Evolutionary conservation across 2,797 vertebrate genomes (phyloP).

Genomic region (Alauda arvensis): DNA sequence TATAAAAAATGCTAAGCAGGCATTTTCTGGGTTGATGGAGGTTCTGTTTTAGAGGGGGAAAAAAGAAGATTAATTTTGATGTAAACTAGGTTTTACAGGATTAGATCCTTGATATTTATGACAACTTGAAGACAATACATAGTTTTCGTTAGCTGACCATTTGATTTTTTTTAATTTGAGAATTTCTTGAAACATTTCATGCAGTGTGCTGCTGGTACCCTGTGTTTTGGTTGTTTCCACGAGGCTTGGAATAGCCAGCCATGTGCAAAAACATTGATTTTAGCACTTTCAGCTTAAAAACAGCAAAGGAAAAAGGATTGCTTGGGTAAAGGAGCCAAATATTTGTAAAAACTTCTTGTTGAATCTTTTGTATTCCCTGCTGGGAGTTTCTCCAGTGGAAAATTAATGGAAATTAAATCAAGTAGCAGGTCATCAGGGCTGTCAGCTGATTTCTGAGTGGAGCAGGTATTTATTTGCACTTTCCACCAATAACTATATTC

Average conservation of each 20-base stretch:
- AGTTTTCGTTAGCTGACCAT: not conserved
- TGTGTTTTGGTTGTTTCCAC: not conserved
- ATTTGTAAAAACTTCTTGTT: not conserved
- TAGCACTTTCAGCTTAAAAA: not conserved
- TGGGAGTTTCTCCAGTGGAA: constrained; percentile 12
- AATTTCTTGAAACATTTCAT: not conserved
- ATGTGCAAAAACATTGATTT: not conserved
- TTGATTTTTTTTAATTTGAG: not conserved
- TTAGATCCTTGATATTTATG: not conserved
- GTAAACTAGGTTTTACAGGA: not conserved
- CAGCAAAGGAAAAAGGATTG: not conserved
- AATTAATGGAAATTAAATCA: constrained; percentile 29
- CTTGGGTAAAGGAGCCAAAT: not conserved
- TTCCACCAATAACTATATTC: not conserved
- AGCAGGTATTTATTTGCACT: constrained; percentile 36
- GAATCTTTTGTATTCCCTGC: not conserved
- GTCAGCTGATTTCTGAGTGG: constrained; percentile 25
- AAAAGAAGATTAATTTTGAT: not conserved
- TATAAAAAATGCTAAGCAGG: not conserved
- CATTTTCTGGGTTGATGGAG: not conserved
- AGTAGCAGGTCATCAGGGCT: not conserved
- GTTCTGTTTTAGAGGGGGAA: not conserved
- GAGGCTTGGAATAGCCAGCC: not conserved
- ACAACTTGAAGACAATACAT: not conserved
- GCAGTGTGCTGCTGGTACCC: not conserved